These are phyloP conservation scores for Drosophila atripex DNA, from an alignment of 2,888 invertebrate genomes.

Conservation along the genomic window DNA sequence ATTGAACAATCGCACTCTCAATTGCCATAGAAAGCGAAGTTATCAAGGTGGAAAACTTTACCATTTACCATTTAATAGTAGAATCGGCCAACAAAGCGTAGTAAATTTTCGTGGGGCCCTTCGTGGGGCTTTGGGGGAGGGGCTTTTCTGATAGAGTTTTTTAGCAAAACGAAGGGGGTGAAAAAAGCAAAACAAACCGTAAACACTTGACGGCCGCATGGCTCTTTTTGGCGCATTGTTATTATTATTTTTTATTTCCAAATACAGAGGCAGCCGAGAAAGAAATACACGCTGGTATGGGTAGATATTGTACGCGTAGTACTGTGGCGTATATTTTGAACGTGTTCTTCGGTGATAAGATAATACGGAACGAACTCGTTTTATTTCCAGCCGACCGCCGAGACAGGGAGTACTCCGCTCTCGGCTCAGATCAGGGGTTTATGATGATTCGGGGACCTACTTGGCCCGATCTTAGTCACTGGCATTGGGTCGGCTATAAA, in stretches of 20 bases:
- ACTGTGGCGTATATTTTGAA: constrained; percentile 53
- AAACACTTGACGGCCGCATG: constrained; percentile 69
- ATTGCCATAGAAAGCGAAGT: constrained; percentile 41
- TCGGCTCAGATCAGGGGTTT: constrained; percentile 21
- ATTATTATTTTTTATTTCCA: constrained; percentile 52
- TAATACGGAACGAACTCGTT: constrained; percentile 33
- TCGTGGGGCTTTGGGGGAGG: constrained; percentile 2
- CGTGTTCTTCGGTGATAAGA: constrained; percentile 64
- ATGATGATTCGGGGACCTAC: constrained; percentile 11
- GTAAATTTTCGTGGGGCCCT: constrained; percentile 30
- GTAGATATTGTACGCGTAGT: constrained; percentile 40
- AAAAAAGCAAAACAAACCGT: constrained; percentile 46
- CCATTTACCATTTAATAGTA: constrained; percentile 12
- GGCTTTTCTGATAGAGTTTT: constrained; percentile 5
- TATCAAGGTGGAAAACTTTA: constrained; percentile 24
- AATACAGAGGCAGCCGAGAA: constrained; percentile 15
- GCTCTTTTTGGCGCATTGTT: constrained; percentile 64
- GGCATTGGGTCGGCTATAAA: constrained; percentile 49
- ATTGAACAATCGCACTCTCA: constrained; percentile 56
- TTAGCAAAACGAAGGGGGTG: constrained; percentile 4
- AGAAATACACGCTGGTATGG: constrained; percentile 5
- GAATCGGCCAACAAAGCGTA: constrained; percentile 25
- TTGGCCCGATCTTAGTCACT: constrained; percentile 23
- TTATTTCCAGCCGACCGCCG: background rate
- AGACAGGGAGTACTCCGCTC: background rate